Evolutionary conservation across 2,888 invertebrate genomes (phyloP).

Genomic region (Hartigia nigra): DNA sequence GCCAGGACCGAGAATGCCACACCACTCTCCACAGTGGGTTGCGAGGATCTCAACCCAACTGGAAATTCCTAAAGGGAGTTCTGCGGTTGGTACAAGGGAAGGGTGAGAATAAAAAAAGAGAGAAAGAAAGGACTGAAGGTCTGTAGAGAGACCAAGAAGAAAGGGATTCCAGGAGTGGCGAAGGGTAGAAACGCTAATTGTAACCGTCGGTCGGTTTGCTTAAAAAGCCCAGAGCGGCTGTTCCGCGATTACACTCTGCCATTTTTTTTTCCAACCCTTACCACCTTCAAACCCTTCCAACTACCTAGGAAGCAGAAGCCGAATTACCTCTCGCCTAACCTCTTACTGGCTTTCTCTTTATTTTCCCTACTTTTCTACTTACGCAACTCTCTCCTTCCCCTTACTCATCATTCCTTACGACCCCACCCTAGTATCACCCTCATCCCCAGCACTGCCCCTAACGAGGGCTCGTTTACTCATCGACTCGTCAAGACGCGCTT

Average conservation of each 20-base stretch:
- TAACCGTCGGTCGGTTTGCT: conserved; percentile 31
- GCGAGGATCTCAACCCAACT: neutral
- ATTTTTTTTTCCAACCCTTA: conserved; percentile 32
- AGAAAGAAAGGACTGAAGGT: neutral
- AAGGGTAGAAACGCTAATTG: conserved; percentile 10
- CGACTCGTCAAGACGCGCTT: neutral
- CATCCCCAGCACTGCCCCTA: neutral
- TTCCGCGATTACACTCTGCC: conserved; percentile 33
- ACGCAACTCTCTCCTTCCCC: neutral
- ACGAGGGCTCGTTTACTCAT: neutral
- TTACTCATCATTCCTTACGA: neutral
- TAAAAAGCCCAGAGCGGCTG: conserved; percentile 26
- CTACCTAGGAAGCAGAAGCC: neutral
- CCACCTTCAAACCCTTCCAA: conserved; percentile 15
- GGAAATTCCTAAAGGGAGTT: neutral
- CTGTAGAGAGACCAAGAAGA: conserved; percentile 9
- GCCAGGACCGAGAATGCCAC: neutral
- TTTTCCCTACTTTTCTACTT: neutral
- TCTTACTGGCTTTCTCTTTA: neutral
- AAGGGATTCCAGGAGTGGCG: conserved; percentile 17
- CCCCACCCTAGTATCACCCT: neutral
- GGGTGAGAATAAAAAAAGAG: neutral
- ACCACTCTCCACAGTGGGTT: neutral
- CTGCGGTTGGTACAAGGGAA: neutral
- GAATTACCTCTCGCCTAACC: neutral